Evolutionary conservation across 2,888 invertebrate genomes (phyloP).

Genomic region (Linyphia triangularis): DNA sequence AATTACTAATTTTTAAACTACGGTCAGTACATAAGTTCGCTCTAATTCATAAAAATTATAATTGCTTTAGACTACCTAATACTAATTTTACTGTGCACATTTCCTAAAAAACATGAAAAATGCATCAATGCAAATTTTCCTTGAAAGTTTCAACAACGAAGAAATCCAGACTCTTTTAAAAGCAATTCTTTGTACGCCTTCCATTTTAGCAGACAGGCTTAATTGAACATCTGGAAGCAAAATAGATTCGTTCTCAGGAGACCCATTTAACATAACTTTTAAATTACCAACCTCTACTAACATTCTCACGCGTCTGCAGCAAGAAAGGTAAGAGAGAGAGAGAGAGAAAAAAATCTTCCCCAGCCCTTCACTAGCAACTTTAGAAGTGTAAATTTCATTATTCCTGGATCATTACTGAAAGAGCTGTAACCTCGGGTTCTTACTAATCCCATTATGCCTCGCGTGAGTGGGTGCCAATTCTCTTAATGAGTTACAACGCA

Average conservation of each 20-base stretch:
- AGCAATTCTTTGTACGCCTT: background rate
- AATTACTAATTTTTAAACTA: too few relatives aligned
- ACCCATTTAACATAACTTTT: background rate
- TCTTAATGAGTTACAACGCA: slow-evolving; percentile 31
- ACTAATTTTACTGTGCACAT: too few relatives aligned
- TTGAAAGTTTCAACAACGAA: too few relatives aligned
- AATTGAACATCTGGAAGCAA: background rate
- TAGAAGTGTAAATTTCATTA: slow-evolving; percentile 43
- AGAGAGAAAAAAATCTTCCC: background rate
- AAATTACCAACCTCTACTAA: background rate
- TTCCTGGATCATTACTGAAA: slow-evolving; percentile 31
- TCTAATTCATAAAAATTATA: too few relatives aligned
- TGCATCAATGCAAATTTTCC: too few relatives aligned
- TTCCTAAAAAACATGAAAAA: too few relatives aligned
- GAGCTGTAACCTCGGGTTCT: slow-evolving; percentile 35
- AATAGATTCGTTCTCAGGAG: background rate
- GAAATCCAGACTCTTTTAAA: background rate
- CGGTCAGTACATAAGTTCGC: too few relatives aligned
- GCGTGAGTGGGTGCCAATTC: slow-evolving; percentile 27
- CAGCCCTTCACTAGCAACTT: slow-evolving; percentile 6
- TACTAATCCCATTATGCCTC: slow-evolving; percentile 35
- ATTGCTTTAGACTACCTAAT: too few relatives aligned
- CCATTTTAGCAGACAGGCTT: background rate
- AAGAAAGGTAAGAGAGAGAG: too few relatives aligned
- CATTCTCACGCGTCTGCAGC: too few relatives aligned